These are phyloP conservation scores for Noctua fimbriata DNA, from an alignment of 2,888 invertebrate species.

Conservation along the genomic window DNA sequence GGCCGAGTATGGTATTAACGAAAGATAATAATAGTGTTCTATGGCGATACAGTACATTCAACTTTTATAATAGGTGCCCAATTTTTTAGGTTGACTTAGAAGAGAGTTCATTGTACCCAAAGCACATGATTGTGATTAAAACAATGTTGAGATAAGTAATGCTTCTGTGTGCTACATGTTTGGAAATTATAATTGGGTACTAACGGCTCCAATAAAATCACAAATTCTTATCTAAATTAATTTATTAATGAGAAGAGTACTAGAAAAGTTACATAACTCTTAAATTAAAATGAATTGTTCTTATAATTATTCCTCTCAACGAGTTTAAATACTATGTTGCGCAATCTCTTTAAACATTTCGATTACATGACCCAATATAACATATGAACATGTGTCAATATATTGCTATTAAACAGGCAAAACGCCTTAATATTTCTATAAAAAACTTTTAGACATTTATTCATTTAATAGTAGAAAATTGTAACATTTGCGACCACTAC, in stretches of 20 bases:
- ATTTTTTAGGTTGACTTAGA: neutral
- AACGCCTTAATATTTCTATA: constrained; percentile 61
- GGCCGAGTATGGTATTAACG: constrained; percentile 12
- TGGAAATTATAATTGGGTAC: neutral
- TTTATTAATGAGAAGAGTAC: constrained; percentile 72
- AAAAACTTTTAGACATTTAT: constrained; percentile 50
- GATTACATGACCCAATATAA: constrained; percentile 54
- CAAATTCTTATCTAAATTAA: constrained; percentile 63
- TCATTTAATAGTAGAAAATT: constrained; percentile 47
- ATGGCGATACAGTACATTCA: constrained; percentile 1
- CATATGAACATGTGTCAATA: constrained; percentile 39
- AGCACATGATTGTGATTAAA: neutral
- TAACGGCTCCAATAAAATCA: constrained; percentile 31
- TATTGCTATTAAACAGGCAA: constrained; percentile 59
- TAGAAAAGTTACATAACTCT: constrained; percentile 68
- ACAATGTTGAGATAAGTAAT: constrained; percentile 7
- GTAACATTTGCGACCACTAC: constrained; percentile 48
- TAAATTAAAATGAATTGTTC: constrained; percentile 70
- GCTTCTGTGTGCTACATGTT: neutral
- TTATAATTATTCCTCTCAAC: constrained; percentile 64
- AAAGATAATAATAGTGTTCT: constrained; percentile 22
- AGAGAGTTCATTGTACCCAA: constrained; percentile 32
- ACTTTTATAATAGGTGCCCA: constrained; percentile 3
- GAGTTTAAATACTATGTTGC: constrained; percentile 62
- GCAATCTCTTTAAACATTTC: constrained; percentile 47